Evolutionary conservation across 2,113 vertebrate genomes (phyloP).

Genomic region (Prochilodus magdalenae): DNA sequence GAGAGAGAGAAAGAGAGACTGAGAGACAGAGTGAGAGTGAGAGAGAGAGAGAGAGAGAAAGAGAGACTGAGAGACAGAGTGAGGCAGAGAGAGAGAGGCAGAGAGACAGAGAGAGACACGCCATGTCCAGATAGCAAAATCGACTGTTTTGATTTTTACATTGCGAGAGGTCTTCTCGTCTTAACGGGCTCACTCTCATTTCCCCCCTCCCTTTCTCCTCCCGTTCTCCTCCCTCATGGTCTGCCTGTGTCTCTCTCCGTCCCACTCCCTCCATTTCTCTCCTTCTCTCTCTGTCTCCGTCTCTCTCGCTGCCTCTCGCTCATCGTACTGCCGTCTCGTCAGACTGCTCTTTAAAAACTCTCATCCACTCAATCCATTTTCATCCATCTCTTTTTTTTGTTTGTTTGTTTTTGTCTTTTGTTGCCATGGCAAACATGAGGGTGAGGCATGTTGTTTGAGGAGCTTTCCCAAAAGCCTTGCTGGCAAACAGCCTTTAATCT

Average conservation of each 20-base stretch:
- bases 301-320: not conserved
- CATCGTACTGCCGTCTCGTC: not conserved
- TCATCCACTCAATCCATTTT: slow-evolving; percentile 1
- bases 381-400: slow-evolving; percentile 31
- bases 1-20: too few species aligned
- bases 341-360: not conserved
- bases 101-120: too few species aligned
- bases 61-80: too few species aligned
- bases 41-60: too few species aligned
- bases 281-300: not conserved
- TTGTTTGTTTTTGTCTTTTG: slow-evolving; percentile 48
- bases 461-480: not conserved
- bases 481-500: slow-evolving; percentile 2
- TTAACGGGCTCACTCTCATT: too few species aligned
- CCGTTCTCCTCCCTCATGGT: too few species aligned
- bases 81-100: too few species aligned
- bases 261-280: not conserved
- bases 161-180: too few species aligned
- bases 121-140: too few species aligned
- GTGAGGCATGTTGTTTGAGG: not conserved
- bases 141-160: too few species aligned
- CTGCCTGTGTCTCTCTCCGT: not conserved
- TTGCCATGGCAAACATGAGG: slow-evolving; percentile 54
- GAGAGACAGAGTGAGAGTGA: too few species aligned
- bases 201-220: too few species aligned